A percentile compares a stretch with the other conserved stretches of the same genome.
phyloP scores from a whole-genome alignment of 2,797 vertebrate genomes.

The Aldrovandia affinis region DNA sequence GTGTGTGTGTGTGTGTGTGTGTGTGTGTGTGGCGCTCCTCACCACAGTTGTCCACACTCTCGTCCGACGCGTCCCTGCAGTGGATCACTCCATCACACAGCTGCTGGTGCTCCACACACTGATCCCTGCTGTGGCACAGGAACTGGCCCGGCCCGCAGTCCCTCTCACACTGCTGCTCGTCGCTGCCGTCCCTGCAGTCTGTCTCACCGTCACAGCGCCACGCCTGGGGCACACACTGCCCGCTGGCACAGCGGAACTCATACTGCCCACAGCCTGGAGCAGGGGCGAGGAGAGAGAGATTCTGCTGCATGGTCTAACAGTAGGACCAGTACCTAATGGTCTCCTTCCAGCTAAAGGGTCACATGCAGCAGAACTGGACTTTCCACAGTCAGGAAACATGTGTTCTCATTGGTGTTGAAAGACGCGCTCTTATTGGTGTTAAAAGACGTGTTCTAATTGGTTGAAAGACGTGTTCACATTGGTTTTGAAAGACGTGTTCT shows the following conservation, averaged over 20 bases:
- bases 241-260: slow-evolving; percentile 76
- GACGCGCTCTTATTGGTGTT: too few relatives aligned
- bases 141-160: slow-evolving; percentile 68
- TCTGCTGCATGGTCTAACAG: too few relatives aligned
- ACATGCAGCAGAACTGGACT: too few relatives aligned
- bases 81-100: slow-evolving; percentile 82
- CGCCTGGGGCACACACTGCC: slow-evolving; percentile 78
- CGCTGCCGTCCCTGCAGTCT: slow-evolving; percentile 81
- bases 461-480: too few relatives aligned
- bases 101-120: slow-evolving; percentile 75
- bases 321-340: too few relatives aligned
- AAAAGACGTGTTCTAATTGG: too few relatives aligned
- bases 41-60: slow-evolving; percentile 81
- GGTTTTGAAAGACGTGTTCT: too few relatives aligned
- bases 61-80: slow-evolving; percentile 83
- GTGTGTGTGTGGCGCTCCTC: slow-evolving; percentile 30
- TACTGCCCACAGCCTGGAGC: slow-evolving; percentile 67
- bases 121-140: slow-evolving; percentile 67
- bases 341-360: too few relatives aligned
- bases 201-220: slow-evolving; percentile 87
- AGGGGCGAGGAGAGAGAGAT: not conserved
- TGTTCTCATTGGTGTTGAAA: too few relatives aligned
- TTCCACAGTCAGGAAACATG: too few relatives aligned
- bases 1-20: not conserved
- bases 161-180: slow-evolving; percentile 75